These are phyloP conservation scores for Rhinolophus ferrumequinum DNA, from an alignment of 2,113 vertebrate genomes.

Conservation along the genomic window DNA sequence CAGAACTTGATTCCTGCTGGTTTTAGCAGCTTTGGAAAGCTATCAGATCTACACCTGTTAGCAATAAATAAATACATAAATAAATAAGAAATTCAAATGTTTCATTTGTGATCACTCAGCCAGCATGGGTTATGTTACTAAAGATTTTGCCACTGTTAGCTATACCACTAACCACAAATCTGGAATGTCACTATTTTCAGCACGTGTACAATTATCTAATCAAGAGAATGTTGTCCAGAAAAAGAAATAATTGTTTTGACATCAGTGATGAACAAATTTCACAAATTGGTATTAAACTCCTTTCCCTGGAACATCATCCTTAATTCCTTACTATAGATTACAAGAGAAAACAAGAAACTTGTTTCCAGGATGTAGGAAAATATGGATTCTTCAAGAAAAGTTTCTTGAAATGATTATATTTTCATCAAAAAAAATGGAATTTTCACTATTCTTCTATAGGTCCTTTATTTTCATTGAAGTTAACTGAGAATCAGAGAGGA, in stretches of 20 bases:
- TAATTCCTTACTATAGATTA: background rate
- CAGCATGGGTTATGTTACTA: background rate
- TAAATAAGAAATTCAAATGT: background rate
- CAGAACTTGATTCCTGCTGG: background rate
- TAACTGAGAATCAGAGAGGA: background rate
- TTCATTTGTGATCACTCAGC: background rate
- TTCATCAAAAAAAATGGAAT: background rate
- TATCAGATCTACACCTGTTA: background rate
- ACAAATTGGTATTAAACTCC: background rate
- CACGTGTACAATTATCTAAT: background rate
- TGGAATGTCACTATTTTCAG: background rate
- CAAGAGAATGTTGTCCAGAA: background rate
- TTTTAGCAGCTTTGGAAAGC: background rate
- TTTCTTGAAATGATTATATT: background rate
- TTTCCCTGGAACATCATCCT: background rate
- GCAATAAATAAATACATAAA: background rate
- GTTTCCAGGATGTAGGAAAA: background rate
- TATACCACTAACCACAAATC: background rate
- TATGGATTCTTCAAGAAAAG: background rate
- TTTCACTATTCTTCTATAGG: background rate
- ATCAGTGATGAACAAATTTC: background rate
- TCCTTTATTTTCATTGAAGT: constrained; percentile 1
- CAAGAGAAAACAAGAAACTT: background rate
- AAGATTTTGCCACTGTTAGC: background rate
- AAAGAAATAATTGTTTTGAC: background rate